phyloP scores from a whole-genome alignment of 2,888 invertebrate genomes.

The Eupeodes luniger region DNA sequence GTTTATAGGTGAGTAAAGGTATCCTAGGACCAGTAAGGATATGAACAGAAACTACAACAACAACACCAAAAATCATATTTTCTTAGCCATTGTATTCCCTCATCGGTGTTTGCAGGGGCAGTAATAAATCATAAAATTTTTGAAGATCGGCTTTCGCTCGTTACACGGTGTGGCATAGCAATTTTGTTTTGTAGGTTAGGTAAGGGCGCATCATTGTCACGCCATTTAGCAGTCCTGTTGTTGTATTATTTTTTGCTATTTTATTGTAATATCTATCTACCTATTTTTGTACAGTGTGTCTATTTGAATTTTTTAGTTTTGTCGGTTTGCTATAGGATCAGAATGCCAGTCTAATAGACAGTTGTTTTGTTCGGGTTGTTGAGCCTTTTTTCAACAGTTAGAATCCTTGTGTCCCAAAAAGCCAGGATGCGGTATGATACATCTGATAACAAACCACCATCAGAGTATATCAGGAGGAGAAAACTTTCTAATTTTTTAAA shows the following conservation, averaged over 20 bases:
- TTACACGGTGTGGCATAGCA: constrained; percentile 80
- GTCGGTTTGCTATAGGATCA: constrained; percentile 19
- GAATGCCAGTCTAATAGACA: constrained; percentile 58
- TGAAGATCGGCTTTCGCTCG: constrained; percentile 78
- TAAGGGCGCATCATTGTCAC: constrained; percentile 75
- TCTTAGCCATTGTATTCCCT: constrained; percentile 52
- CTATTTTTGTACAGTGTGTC: neutral
- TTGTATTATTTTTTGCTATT: constrained; percentile 44
- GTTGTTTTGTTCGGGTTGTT: constrained; percentile 62
- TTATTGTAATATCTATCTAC: neutral
- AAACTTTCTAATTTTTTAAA: constrained; percentile 68
- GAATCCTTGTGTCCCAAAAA: constrained; percentile 18
- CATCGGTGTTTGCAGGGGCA: constrained; percentile 56
- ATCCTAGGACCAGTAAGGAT: constrained; percentile 14
- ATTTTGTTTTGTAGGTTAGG: constrained; percentile 70
- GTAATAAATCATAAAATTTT: constrained; percentile 83
- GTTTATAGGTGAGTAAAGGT: constrained; percentile 20
- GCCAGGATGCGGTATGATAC: constrained; percentile 66
- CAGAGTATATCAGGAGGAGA: neutral
- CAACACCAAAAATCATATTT: constrained; percentile 64
- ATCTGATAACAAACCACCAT: constrained; percentile 70
- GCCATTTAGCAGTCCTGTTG: constrained; percentile 67
- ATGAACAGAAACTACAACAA: constrained; percentile 21
- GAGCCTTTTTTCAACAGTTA: constrained; percentile 32
- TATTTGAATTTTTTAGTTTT: constrained; percentile 52